Conservation (phyloP, 2,797 vertebrate genomes). For the Balearica regulorum region DNA sequence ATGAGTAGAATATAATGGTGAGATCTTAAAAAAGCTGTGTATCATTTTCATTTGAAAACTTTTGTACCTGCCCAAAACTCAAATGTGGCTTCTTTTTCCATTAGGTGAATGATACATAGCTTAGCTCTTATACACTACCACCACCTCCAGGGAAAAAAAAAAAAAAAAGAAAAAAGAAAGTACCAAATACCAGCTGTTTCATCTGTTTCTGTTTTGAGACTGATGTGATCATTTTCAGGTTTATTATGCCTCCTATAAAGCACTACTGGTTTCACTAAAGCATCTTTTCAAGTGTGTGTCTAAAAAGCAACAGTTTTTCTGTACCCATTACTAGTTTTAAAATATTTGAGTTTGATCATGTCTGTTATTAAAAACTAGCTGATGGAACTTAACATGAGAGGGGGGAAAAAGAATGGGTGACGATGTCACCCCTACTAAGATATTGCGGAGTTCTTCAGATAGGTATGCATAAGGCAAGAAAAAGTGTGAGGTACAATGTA, state of each 20-base stretch:
- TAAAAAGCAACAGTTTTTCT: not conserved
- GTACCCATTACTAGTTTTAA: not conserved
- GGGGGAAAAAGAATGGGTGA: not conserved
- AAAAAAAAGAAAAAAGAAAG: too few species aligned
- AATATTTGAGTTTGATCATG: not conserved
- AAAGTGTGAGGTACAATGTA: not conserved
- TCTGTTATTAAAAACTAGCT: not conserved
- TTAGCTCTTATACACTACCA: not conserved
- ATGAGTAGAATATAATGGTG: not conserved
- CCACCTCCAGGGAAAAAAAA: too few species aligned
- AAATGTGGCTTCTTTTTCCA: not conserved
- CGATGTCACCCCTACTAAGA: not conserved
- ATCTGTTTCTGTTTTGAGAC: not conserved
- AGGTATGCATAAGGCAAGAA: not conserved
- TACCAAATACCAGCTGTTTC: not conserved
- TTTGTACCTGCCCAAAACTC: not conserved
- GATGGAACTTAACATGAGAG: not conserved
- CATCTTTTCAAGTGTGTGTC: not conserved
- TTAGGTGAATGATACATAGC: not conserved
- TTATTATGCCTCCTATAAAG: not conserved
- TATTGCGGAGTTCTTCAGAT: not conserved
- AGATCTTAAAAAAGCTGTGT: not conserved
- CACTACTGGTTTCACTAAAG: not conserved
- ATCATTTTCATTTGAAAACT: not conserved
- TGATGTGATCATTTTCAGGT: not conserved